phyloP scores from a whole-genome alignment of 2,888 invertebrate genomes.

The Phalera bucephala region DNA sequence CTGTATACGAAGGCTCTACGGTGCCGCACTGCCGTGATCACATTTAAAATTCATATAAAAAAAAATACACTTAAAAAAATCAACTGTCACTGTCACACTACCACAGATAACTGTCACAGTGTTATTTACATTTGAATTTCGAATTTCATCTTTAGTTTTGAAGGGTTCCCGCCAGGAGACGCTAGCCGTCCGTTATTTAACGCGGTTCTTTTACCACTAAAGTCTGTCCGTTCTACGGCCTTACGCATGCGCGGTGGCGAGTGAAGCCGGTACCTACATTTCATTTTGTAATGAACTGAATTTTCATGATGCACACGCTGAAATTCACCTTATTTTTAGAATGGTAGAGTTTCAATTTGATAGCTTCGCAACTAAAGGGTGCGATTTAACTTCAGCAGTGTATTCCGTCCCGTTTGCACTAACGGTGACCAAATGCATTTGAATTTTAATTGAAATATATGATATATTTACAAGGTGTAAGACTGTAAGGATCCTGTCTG shows the following conservation, averaged over 20 bases:
- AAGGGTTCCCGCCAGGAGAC: slow-evolving; percentile 41
- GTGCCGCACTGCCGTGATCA: slow-evolving; percentile 41
- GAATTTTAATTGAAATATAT: too few relatives aligned
- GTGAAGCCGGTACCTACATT: slow-evolving; percentile 50
- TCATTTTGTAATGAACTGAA: slow-evolving; percentile 69
- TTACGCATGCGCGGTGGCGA: slow-evolving; percentile 61
- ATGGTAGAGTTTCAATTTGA: slow-evolving; percentile 23
- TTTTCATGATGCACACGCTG: slow-evolving; percentile 16
- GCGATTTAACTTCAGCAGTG: slow-evolving; percentile 43
- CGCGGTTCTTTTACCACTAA: slow-evolving; percentile 56
- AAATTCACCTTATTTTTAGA: slow-evolving; percentile 22
- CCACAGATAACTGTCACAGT: slow-evolving; percentile 20
- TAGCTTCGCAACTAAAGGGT: slow-evolving; percentile 35
- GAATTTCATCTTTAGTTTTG: slow-evolving; percentile 59
- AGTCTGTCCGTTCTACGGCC: slow-evolving; percentile 30
- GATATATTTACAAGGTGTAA: too few relatives aligned
- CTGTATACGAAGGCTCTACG: slow-evolving; percentile 43
- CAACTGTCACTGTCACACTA: slow-evolving; percentile 21
- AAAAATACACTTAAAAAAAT: slow-evolving; percentile 34
- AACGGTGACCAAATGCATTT: slow-evolving; percentile 47
- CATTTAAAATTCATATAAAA: slow-evolving; percentile 51
- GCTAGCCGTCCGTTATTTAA: slow-evolving; percentile 48
- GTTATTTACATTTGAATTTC: slow-evolving; percentile 50
- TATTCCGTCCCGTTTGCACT: slow-evolving; percentile 43
- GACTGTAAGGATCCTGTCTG: too few relatives aligned